Evolutionary conservation across 2,113 vertebrate species (phyloP), one percentile per base, ranked within the genome.

Genomic region (Hippoglossus stenolepis): DNA sequence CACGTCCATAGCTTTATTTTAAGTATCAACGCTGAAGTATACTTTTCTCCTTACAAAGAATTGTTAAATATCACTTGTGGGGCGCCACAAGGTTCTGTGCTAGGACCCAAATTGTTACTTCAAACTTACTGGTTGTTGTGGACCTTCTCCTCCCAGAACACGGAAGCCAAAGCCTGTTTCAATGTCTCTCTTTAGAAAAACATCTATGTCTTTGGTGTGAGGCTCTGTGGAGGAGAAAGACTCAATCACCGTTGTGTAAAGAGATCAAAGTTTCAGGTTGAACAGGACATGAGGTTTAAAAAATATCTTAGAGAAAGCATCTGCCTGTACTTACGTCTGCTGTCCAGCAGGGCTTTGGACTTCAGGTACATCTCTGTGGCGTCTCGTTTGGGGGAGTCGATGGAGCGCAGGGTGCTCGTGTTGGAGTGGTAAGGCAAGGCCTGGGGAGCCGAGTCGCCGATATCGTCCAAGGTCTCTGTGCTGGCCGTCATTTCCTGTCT

Each of bases 121-220:
- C 23, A 24, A 24, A 24, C 98, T 97, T 89, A 99, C 98, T 12
- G 98, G 96, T 58, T 99, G 97, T 70, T 99, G 97, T 0, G 97
- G 96, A 65, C 97, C 97, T 26, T 99, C 98, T 83, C 98, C 98
- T 79, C 98, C 98, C 15, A 99, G 95, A 21, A 99, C 97, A 8
- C 98, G 94, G 90, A 99, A 99, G 49, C 98, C 97, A 87, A 99
- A 99, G 72, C 98, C 98, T 0, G 97, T 97, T 79, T 99, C 98
- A 79, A 98, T 97, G 81, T 98, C 97, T 78, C 97, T 94, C 87
- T 98, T 96, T 54, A 95, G 93, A 88, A 97, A 98, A 91, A 98
- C 95, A 61, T 98, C 97, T 83, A 99, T 91, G 82, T 99, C 98
- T 94, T 96, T 97, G 74, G 97, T 97, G 93, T 99, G 96, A 69